phyloP scores from a whole-genome alignment of 1,140 invertebrate genomes.

The Prorops nasuta region DNA sequence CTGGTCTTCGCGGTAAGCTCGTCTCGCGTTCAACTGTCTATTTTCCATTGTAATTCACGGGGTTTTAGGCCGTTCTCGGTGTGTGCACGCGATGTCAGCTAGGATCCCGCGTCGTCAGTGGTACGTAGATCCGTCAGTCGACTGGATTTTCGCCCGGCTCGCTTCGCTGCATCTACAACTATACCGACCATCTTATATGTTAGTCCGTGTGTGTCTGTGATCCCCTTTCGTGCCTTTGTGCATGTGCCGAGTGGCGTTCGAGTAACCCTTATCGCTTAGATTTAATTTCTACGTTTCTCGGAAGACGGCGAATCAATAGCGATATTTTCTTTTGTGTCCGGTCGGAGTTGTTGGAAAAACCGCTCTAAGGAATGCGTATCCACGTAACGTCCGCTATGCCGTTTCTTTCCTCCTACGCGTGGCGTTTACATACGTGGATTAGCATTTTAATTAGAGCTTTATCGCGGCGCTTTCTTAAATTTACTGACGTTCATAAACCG shows the following conservation, averaged over 20 bases:
- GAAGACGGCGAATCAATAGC: too few species aligned
- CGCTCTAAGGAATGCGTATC: too few species aligned
- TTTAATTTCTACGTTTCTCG: too few species aligned
- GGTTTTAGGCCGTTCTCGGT: slow-evolving; percentile 1
- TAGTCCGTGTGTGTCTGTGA: slow-evolving; percentile 7
- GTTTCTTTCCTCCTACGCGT: too few species aligned
- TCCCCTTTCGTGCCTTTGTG: neutral
- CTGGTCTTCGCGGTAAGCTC: slow-evolving; percentile 30
- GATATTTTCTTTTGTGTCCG: too few species aligned
- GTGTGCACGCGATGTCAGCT: slow-evolving; percentile 12
- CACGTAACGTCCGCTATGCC: too few species aligned
- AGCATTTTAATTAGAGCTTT: slow-evolving; percentile 20
- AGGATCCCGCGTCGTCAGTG: slow-evolving; percentile 11
- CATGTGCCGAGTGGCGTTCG: neutral
- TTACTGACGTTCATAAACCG: slow-evolving; percentile 11
- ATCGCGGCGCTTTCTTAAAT: slow-evolving; percentile 12
- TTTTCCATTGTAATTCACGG: slow-evolving; percentile 15
- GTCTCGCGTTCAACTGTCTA: slow-evolving; percentile 6
- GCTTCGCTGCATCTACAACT: neutral
- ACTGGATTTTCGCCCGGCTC: neutral
- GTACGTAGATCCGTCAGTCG: slow-evolving; percentile 18
- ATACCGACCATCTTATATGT: slow-evolving; percentile 26
- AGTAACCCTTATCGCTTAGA: neutral
- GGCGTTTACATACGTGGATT: slow-evolving; percentile 9
- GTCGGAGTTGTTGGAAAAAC: too few species aligned